phyloP scores from a whole-genome alignment of 1,140 invertebrate genomes.

The Ladona fulva region DNA sequence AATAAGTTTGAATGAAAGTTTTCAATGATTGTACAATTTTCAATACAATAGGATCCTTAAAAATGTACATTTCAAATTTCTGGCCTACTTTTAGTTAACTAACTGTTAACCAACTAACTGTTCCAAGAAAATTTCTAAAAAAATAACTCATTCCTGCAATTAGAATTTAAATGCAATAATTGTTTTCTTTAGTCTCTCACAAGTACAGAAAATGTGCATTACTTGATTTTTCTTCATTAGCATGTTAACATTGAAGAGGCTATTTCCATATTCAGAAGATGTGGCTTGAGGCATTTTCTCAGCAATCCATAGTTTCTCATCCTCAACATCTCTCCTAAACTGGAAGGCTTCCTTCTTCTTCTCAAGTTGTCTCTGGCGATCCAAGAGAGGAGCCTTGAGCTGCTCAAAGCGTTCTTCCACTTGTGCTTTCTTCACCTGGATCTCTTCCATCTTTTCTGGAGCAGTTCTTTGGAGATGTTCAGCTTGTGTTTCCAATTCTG shows the following conservation, averaged over 20 bases:
- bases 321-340: constrained; percentile 95
- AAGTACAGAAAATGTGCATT: constrained; percentile 16
- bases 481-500: constrained; percentile 87
- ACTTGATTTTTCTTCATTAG: constrained; percentile 93
- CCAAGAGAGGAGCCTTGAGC: constrained; percentile 79
- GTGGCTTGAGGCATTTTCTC: constrained; percentile 94
- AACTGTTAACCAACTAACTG: no score
- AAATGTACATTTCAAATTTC: no score
- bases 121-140: no score
- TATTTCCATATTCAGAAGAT: constrained; percentile 87
- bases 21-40: no score
- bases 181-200: no score
- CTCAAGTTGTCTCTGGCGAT: constrained; percentile 78
- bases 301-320: constrained; percentile 96
- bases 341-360: constrained; percentile 99
- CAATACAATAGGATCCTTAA: no score
- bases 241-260: constrained; percentile 93
- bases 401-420: constrained; percentile 86
- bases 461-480: constrained; percentile 88
- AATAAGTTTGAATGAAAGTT: no score
- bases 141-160: neutral
- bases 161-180: no score
- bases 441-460: constrained; percentile 91
- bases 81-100: no score
- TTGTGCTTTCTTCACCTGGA: constrained; percentile 83